A percentile compares a stretch with the other conserved stretches of the same genome.
phyloP scores from a whole-genome alignment of 2,113 vertebrate species.

The Propithecus coquereli region DNA sequence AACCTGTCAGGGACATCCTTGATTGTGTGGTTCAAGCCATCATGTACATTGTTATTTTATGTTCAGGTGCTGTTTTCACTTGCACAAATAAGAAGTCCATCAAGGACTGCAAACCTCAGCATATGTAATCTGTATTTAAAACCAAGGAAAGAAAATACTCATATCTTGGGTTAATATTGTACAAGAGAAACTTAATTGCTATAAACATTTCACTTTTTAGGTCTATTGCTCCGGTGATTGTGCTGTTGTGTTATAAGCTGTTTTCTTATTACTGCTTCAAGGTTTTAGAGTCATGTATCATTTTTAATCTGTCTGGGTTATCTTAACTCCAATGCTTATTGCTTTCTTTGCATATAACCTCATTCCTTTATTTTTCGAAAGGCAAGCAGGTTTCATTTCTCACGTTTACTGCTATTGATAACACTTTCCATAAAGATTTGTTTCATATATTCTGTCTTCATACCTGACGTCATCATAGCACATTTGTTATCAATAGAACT shows the following conservation, averaged over 20 bases:
- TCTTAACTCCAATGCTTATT: background rate
- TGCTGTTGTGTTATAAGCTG: background rate
- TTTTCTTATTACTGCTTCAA: background rate
- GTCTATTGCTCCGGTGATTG: background rate
- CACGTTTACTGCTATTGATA: background rate
- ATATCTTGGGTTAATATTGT: background rate
- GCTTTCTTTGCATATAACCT: background rate
- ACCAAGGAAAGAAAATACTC: background rate
- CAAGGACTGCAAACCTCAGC: background rate
- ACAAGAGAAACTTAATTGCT: constrained; percentile 7
- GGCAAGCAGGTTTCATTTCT: background rate
- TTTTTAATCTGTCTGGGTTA: constrained; percentile 16
- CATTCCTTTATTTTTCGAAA: background rate
- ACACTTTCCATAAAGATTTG: background rate
- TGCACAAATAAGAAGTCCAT: background rate
- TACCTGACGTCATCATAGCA: background rate
- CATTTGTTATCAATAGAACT: background rate
- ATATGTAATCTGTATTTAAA: background rate
- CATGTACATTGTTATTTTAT: background rate
- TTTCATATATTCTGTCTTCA: background rate
- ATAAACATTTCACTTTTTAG: background rate
- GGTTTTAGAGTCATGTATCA: background rate
- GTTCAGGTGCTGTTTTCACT: background rate
- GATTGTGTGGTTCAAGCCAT: background rate
- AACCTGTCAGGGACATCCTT: background rate